A percentile compares a stretch with the other conserved stretches of the same genome.
phyloP scores from a whole-genome alignment of 2,113 vertebrate genomes.

The Dicerorhinus sumatrensis region DNA sequence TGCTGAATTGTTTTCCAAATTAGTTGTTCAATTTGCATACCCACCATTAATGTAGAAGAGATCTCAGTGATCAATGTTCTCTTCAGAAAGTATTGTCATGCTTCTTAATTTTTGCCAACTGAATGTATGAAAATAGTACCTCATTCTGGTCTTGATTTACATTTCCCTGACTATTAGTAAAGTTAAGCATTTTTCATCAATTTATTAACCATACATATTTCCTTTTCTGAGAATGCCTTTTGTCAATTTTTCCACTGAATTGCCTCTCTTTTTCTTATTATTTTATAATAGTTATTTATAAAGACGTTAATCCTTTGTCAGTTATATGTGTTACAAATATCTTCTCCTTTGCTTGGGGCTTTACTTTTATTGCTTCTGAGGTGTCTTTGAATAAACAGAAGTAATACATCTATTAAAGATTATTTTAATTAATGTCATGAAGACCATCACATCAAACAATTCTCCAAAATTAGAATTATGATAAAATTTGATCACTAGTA shows the following conservation, averaged over 20 bases:
- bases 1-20: not conserved
- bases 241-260: constrained; percentile 2
- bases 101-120: not conserved
- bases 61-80: not conserved
- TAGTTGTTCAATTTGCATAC: not conserved
- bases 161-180: constrained; percentile 8
- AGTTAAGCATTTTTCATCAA: not conserved
- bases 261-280: not conserved
- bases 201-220: not conserved
- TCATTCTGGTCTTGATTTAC: constrained; percentile 13
- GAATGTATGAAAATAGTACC: not conserved
- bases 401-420: not conserved
- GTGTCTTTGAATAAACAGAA: constrained; percentile 46
- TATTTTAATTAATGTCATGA: constrained; percentile 50
- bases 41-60: not conserved
- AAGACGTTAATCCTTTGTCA: not conserved
- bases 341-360: not conserved
- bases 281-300: not conserved
- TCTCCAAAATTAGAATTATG: constrained; percentile 14
- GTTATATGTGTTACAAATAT: not conserved
- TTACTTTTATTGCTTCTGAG: constrained; percentile 57
- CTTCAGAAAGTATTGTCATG: not conserved
- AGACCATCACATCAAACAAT: not conserved
- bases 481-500: not conserved
- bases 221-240: not conserved